Base-by-base conservation (phyloP, 2,888 invertebrate genomes). In the Beris chalybata region DNA sequence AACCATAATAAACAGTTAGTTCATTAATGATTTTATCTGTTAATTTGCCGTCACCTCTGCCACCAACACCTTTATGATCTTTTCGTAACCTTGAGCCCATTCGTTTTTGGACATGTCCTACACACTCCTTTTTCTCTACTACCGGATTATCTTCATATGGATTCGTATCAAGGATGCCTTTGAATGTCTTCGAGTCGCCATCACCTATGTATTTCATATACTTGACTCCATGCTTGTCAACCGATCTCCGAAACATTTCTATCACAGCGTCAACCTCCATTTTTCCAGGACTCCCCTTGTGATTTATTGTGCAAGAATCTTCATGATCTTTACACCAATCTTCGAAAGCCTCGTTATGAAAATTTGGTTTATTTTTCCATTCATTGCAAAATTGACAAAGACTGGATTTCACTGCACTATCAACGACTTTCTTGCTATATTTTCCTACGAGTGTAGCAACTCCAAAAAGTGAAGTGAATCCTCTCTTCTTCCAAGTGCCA, bases 261-360 rank as follows among this genome's bases (percentile, higher is more conserved):
- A 64, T 63, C 15, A 66, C 58, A 31, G 68, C 61, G 30, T 66
- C 64, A 5, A 68, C 68, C 31, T 69, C 64, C 72, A 72, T 71
- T 52, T 72, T 72, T 15, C 71, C 71, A 1, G 71, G 50, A 29
- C 67, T 69, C 9, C 71, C 71, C 13, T 66, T 22, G 32, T 71
- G 72, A 59, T 72, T 72, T 15, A 70, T 69, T n/a, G 15, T 9
- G 45, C 72, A 72, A 7, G 65, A 61, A 15, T 31, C 53, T 43
- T 64, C 48, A 55, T 31, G 63, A 13, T 4, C 31, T 52, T 63
- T 59, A 11, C 59, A 13, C 69, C 67, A 71, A 57, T 65, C 67
- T 15, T 56, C 31, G 45, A 45, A 70, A 2, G 61, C 56, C 11
- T 13, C 22, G 29, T 56, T 58, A 22, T 43, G 56, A n/a, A 7